Evolutionary conservation across 2,113 vertebrate species (phyloP), one percentile per base, ranked within the genome.

Genomic region (Alligator sinensis): DNA sequence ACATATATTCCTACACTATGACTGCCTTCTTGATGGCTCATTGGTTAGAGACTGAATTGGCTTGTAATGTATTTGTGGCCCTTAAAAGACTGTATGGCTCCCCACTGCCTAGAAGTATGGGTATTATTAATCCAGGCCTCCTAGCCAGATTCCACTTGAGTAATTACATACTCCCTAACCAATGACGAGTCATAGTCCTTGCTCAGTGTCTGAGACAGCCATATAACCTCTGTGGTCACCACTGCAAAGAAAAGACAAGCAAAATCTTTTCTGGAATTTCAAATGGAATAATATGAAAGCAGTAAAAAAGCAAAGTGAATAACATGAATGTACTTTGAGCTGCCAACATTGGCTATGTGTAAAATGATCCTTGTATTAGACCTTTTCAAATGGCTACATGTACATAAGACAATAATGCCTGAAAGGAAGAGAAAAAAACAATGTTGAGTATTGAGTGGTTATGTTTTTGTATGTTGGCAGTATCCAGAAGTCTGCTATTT

Each of bases 101-200:
- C 63, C 55, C 70, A 8, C 80, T 87, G 82, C 79, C 86, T 83
- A 62, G n/a, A 47, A 94, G 34, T 19, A 94, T 89, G 78, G 87
- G 17, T 88, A 34, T 58, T 84, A 82, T 94, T 88, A 96, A 90
- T 85, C 27, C 77, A 15, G 93, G 25, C 61, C 47, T 91, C 66
- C 95, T 90, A 86, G 28, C 61, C 2, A 15, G 80, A 94, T 92
- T 92, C 88, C 93, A 84, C 80, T 11, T 84, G 70, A 59, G 80
- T 92, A 89, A 92, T 94, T 60, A 2, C 77, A 28, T 15, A 4
- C 0, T 66, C 82, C 74, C 91, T 86, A 86, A 77, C 9, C 81
- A 86, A 64, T 64, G 16, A 9, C 86, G 78, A 61, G 77, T 47
- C 47, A 47, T 47, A 47, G 47, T 47, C 47, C 47, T 47, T 47